Base-by-base conservation (phyloP, 2,888 invertebrate genomes). In the Venustoraphidia nigricollis region DNA sequence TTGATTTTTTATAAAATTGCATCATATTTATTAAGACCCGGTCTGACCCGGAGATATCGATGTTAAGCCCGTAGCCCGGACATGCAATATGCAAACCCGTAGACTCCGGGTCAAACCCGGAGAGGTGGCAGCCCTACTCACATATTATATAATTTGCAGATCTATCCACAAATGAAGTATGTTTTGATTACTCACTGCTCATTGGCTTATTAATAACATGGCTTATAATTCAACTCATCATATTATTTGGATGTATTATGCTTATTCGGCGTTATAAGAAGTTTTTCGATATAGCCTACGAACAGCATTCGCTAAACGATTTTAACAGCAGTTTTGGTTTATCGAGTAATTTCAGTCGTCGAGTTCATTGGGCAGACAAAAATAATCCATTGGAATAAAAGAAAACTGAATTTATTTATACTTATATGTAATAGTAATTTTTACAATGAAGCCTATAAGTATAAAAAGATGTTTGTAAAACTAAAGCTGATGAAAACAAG, bases 321-420 rank as follows among this genome's bases (percentile, higher is more conserved):
- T 59, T 73, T 35, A 69, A 73, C 50, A 81, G 81, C 62, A 77
- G 77, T 62, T 72, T 76, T 11, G 81, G 81, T 51, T 75, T 73
- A n/a, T 70, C 63, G 48, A 66, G 74, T 49, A 74, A 80, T 42
- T 77, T 79, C n/a, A 75, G 72, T 54, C 66, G 82, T 36, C 71
- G 81, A 45, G 83, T 83, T 2, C 81, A 77, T 59, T 83, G 81
- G 79, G 81, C 81, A 0, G 82, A 83, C 14, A 14, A 39, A 39
- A 39, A 39, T 10, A 39, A 11, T 9, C 10, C 9, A 27, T 3
- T 27, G 27, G 27, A 27, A 27, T 27, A 27, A 27, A 6, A 27
- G 27, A 27, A 27, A 27, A 5, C 27, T 27, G 27, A 3, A 27
- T 27, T 27, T 27, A 27, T 27, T 27, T 27, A 27, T 27, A 6